Conservation (phyloP, 2,797 vertebrate species). For the Labeo calbasu region DNA sequence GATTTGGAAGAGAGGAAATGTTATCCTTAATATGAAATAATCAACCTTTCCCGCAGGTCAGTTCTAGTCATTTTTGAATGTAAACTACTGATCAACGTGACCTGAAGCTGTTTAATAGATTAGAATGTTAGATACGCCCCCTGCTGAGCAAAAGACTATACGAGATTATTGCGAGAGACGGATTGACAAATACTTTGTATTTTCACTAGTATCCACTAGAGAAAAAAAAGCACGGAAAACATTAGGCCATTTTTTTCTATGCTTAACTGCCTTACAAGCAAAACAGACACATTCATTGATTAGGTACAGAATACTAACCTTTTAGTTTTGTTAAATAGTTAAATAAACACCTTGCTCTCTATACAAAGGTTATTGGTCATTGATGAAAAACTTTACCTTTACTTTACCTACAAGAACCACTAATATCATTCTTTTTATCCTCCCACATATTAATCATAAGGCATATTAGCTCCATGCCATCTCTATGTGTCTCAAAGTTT, state of each 20-base stretch:
- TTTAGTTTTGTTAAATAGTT: not conserved
- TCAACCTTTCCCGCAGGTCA: not conserved
- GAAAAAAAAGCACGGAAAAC: not conserved
- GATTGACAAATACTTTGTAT: not conserved
- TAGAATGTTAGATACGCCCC: not conserved
- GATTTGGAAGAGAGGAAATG: not conserved
- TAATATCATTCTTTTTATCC: not conserved
- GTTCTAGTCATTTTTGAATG: not conserved
- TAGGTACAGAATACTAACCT: not conserved
- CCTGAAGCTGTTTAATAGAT: slow-evolving; percentile 6
- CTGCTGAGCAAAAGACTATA: not conserved
- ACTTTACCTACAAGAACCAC: not conserved
- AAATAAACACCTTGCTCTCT: not conserved
- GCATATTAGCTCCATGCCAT: not conserved
- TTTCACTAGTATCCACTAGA: not conserved
- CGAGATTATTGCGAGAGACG: not conserved
- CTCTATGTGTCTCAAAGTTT: not conserved
- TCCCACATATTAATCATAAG: not conserved
- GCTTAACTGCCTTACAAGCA: not conserved
- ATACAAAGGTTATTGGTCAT: not conserved
- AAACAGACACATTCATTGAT: not conserved
- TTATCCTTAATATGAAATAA: not conserved
- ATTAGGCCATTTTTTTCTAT: not conserved
- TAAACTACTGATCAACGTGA: not conserved
- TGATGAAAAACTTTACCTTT: not conserved